Conservation (phyloP, 2,113 vertebrate species). For the Tauraco erythrolophus region DNA sequence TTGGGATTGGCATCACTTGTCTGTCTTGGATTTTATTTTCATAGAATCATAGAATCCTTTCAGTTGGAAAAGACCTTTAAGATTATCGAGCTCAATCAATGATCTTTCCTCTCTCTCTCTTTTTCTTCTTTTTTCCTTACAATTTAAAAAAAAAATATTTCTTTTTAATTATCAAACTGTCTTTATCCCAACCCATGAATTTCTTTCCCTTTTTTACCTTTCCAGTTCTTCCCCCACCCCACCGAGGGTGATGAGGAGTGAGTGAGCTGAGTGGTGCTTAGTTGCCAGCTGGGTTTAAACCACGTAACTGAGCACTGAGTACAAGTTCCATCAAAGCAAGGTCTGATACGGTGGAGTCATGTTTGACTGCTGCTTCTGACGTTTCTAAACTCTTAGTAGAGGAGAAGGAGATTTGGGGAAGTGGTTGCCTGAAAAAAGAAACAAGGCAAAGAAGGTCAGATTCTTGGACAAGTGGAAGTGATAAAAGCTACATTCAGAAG, state of each 20-base stretch:
- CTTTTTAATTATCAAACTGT: neutral
- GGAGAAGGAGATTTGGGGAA: neutral
- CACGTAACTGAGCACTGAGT: neutral
- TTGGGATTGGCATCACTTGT: neutral
- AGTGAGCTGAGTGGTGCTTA: neutral
- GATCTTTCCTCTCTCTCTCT: neutral
- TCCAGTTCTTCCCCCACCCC: neutral
- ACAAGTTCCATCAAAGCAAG: neutral
- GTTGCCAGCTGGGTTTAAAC: neutral
- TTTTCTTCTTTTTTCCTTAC: neutral
- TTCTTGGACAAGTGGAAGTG: neutral
- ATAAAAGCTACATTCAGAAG: neutral
- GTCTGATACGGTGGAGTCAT: neutral
- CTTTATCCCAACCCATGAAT: neutral
- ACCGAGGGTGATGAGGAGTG: accelerated
- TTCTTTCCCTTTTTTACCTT: neutral
- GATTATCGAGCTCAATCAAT: too few relatives aligned
- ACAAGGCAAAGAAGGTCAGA: neutral
- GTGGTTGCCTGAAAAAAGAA: neutral
- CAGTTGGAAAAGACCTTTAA: too few relatives aligned
- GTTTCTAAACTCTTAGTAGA: neutral
- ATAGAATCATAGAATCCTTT: too few relatives aligned
- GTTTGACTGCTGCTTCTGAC: neutral
- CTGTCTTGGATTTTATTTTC: neutral
- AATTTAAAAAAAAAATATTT: neutral